Evolutionary conservation across 2,888 invertebrate genomes (phyloP).

Genomic region (Lithophane semibrunnea): DNA sequence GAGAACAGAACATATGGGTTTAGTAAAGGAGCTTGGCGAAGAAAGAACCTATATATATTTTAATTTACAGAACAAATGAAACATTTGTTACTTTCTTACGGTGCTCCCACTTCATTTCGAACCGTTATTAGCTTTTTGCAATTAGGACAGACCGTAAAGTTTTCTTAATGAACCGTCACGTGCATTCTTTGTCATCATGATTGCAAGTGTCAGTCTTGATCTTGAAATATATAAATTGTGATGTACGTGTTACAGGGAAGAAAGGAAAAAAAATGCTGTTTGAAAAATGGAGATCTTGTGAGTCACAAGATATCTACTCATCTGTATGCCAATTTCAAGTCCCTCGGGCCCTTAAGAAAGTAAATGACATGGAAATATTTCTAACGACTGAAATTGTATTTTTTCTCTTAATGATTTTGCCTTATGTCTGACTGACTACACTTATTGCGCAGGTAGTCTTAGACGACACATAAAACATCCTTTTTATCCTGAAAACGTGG

Average conservation of each 20-base stretch:
- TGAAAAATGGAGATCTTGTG: not conserved
- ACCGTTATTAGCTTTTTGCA: slow-evolving; percentile 37
- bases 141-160: slow-evolving; percentile 18
- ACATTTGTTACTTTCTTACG: slow-evolving; percentile 13
- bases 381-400: not conserved
- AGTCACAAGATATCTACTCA: not conserved
- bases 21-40: not conserved
- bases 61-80: slow-evolving; percentile 23
- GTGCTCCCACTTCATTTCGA: slow-evolving; percentile 12
- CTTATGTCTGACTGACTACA: not conserved
- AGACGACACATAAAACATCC: not conserved
- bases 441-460: not conserved
- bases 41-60: slow-evolving; percentile 8
- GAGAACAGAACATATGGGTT: not conserved
- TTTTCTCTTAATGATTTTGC: too few species aligned
- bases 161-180: slow-evolving; percentile 4
- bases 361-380: slow-evolving; percentile 2
- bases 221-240: not conserved
- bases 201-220: not conserved
- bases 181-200: not conserved
- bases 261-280: not conserved
- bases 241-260: too few species aligned
- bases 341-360: not conserved
- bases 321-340: not conserved
- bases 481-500: too few species aligned